phyloP scores from a whole-genome alignment of 1,140 invertebrate species.

The Copidosoma floridanum region DNA sequence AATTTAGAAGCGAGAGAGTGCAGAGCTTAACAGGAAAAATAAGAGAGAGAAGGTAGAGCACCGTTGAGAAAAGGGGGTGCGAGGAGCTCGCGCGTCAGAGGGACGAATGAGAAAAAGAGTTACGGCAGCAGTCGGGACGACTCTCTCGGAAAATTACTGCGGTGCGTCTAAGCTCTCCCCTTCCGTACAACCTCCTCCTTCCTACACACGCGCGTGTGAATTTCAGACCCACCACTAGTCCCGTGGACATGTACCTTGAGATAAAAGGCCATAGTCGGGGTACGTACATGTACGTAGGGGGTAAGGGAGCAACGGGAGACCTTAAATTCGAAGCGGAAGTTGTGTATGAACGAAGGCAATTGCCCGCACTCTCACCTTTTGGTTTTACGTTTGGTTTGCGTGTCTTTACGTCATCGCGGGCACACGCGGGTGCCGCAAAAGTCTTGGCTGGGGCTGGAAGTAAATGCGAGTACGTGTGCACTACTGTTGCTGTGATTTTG shows the following conservation, averaged over 20 bases:
- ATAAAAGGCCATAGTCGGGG: too few species aligned
- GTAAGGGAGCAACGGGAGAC: constrained; percentile 18
- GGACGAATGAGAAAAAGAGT: background rate
- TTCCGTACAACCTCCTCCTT: background rate
- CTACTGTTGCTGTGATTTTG: background rate
- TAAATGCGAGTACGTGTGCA: too few species aligned
- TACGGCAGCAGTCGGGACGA: background rate
- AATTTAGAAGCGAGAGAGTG: constrained; percentile 15
- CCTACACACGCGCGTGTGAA: background rate
- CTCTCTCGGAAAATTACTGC: constrained; percentile 14
- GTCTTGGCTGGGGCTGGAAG: too few species aligned
- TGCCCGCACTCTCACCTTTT: background rate
- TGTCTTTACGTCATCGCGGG: background rate
- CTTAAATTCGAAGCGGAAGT: constrained; percentile 39
- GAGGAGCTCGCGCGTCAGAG: background rate
- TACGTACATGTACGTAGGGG: background rate
- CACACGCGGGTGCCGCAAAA: too few species aligned
- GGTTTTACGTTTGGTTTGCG: background rate
- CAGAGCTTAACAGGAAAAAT: constrained; percentile 9
- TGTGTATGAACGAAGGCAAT: constrained; percentile 30
- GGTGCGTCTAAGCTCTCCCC: constrained; percentile 8
- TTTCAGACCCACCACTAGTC: constrained; percentile 27
- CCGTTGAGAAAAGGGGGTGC: background rate
- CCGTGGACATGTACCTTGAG: too few species aligned
- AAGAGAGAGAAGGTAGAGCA: background rate